Percentiles rank a stretch among this genome's conserved stretches.
Conservation (phyloP, 2,888 invertebrate genomes). For the Neoascia interrupta region DNA sequence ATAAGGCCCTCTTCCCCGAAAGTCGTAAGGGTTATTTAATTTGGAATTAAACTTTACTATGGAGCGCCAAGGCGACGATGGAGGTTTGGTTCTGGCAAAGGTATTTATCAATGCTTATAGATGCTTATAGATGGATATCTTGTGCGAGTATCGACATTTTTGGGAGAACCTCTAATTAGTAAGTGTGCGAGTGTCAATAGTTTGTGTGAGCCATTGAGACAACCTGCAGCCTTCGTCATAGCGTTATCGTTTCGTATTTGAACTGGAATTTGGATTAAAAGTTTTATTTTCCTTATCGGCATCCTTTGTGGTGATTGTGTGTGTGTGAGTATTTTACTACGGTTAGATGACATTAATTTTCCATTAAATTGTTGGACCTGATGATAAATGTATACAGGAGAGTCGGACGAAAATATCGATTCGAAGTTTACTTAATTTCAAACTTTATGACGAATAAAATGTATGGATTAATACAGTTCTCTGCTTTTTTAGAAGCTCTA, state of each 20-base stretch:
- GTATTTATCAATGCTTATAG: constrained; percentile 45
- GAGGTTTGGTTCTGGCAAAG: constrained; percentile 10
- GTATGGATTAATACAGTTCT: too few species aligned
- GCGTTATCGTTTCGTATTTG: constrained; percentile 5
- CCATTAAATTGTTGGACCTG: constrained; percentile 11
- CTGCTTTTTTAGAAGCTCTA: too few species aligned
- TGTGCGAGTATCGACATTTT: constrained; percentile 38
- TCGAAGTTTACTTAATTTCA: constrained; percentile 29
- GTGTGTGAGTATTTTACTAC: not conserved
- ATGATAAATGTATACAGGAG: too few species aligned
- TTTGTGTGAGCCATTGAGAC: constrained; percentile 22
- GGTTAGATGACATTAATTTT: constrained; percentile 22
- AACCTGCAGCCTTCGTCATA: constrained; percentile 10
- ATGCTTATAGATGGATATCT: constrained; percentile 25
- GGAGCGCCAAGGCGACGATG: too few species aligned
- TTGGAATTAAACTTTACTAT: constrained; percentile 28
- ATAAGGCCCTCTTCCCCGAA: not conserved
- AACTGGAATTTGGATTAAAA: constrained; percentile 23
- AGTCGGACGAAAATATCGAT: constrained; percentile 1
- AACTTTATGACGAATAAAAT: too few species aligned
- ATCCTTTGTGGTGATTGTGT: not conserved
- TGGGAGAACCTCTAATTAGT: not conserved
- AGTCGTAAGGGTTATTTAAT: constrained; percentile 33
- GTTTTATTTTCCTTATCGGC: constrained; percentile 15
- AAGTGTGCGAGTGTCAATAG: constrained; percentile 21